A percentile compares a stretch with the other conserved stretches of the same genome.
phyloP scores from a whole-genome alignment of 1,140 invertebrate genomes.

The Sarcophaga peregrina region DNA sequence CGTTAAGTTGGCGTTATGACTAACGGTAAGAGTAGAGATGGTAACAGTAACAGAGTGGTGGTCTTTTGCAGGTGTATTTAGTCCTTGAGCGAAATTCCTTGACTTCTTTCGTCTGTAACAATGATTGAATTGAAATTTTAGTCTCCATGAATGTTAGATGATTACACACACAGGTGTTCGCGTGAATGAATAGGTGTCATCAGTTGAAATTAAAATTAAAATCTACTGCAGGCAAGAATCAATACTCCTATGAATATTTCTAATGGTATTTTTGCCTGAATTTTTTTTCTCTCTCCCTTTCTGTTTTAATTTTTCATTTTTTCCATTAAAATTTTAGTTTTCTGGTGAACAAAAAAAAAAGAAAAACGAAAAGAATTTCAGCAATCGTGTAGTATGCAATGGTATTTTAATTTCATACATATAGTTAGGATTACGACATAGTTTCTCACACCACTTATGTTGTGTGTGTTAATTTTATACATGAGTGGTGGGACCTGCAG shows the following conservation, averaged over 20 bases:
- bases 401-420: too few relatives aligned
- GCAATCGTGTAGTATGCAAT: too few relatives aligned
- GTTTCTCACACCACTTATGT: too few relatives aligned
- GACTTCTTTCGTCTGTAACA: background rate
- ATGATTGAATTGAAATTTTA: background rate
- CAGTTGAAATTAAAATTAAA: background rate
- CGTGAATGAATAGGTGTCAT: background rate
- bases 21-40: too few relatives aligned
- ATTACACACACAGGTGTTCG: background rate
- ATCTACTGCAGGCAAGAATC: background rate
- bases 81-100: background rate
- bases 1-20: conserved; percentile 6
- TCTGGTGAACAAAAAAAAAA: too few relatives aligned
- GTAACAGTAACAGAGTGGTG: background rate
- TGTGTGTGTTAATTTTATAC: too few relatives aligned
- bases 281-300: too few relatives aligned
- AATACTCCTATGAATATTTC: background rate
- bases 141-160: background rate
- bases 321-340: background rate
- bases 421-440: too few relatives aligned
- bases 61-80: background rate
- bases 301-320: background rate
- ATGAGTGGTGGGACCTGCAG: too few relatives aligned
- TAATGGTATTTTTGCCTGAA: background rate
- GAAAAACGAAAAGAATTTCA: too few relatives aligned